Evolutionary conservation across 2,888 invertebrate genomes (phyloP).

Genomic region (Spodoptera exigua): DNA sequence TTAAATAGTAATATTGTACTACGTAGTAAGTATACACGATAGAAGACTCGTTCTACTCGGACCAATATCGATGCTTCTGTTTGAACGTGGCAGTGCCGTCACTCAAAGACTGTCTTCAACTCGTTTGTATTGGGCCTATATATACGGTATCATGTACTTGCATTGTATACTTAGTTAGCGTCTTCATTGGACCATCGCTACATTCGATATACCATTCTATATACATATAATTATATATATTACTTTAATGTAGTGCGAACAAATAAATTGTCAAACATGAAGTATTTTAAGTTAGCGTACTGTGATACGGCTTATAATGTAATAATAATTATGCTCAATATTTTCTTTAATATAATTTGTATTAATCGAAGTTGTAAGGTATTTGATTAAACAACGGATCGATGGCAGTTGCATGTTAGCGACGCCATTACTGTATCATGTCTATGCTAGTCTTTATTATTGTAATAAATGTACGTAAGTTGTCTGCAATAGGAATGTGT

Average conservation of each 20-base stretch:
- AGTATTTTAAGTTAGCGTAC: constrained; percentile 82
- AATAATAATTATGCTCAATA: constrained; percentile 83
- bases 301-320: constrained; percentile 86
- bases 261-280: constrained; percentile 59
- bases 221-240: constrained; percentile 44
- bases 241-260: constrained; percentile 49
- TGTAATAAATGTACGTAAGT: constrained; percentile 76
- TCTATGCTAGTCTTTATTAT: constrained; percentile 88
- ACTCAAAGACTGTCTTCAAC: constrained; percentile 64
- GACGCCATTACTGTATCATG: constrained; percentile 66
- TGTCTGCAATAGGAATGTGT: constrained; percentile 72
- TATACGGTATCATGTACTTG: constrained; percentile 37
- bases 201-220: constrained; percentile 31
- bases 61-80: constrained; percentile 57
- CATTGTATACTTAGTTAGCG: constrained; percentile 44
- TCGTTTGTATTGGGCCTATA: constrained; percentile 68
- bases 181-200: constrained; percentile 30
- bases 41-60: constrained; percentile 55
- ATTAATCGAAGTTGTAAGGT: constrained; percentile 69
- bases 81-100: constrained; percentile 18
- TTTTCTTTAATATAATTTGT: constrained; percentile 71
- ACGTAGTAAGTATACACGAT: constrained; percentile 36
- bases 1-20: constrained; percentile 25
- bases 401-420: constrained; percentile 30
- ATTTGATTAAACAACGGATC: constrained; percentile 60